Evolutionary conservation across 2,797 vertebrate genomes (phyloP).

Genomic region (Carduelis carduelis): DNA sequence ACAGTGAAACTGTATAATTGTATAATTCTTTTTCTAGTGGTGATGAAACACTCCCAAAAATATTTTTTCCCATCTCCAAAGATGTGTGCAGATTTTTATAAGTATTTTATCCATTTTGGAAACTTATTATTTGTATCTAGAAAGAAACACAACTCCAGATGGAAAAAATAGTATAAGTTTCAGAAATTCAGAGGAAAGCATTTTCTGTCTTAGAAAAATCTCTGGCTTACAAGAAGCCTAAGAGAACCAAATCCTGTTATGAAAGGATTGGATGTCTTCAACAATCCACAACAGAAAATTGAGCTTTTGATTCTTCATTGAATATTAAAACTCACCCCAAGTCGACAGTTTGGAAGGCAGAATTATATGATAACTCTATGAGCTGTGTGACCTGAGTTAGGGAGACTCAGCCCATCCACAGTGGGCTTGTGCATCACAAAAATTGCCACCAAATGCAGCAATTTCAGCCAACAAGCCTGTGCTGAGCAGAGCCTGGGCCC

Average conservation of each 20-base stretch:
- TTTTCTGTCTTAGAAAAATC: neutral
- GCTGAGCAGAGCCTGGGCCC: neutral
- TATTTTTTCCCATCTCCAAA: neutral
- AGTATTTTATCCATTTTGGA: neutral
- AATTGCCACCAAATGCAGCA: neutral
- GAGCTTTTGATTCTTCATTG: neutral
- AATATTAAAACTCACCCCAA: neutral
- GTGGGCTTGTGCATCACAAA: neutral
- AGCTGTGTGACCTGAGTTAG: neutral
- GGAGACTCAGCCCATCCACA: neutral
- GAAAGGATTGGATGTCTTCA: neutral
- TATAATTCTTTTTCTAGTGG: neutral
- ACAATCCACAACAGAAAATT: neutral
- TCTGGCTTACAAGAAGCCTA: neutral
- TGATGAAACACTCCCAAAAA: fast-evolving
- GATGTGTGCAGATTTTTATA: neutral
- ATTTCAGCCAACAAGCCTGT: neutral
- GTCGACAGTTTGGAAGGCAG: neutral
- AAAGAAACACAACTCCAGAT: neutral
- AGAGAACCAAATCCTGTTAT: constrained; percentile 14
- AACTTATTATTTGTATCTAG: neutral
- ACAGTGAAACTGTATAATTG: neutral
- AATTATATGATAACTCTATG: neutral
- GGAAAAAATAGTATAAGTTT: neutral
- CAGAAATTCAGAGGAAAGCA: neutral